These are phyloP conservation scores for Tortrix viridana DNA, from an alignment of 2,888 invertebrate genomes.

Conservation along the genomic window DNA sequence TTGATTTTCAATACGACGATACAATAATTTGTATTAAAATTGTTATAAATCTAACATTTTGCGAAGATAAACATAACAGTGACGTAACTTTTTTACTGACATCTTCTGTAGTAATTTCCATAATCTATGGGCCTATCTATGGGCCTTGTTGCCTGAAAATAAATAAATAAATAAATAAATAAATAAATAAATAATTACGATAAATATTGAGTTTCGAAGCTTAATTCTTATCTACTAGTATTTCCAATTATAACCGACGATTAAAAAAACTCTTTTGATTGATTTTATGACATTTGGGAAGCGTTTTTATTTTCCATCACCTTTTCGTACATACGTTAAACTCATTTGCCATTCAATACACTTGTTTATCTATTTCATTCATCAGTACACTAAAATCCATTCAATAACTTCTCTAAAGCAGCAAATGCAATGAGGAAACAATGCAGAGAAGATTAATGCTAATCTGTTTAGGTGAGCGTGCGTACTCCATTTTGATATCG, in stretches of 20 bases:
- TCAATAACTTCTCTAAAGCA: conserved; percentile 23
- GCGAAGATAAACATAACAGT: conserved; percentile 37
- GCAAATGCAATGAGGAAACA: conserved; percentile 38
- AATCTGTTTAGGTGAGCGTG: conserved; percentile 35
- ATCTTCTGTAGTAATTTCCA: conserved; percentile 9
- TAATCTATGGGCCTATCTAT: no score
- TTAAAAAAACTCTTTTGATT: not conserved
- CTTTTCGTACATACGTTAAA: not conserved
- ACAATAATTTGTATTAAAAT: conserved; percentile 41
- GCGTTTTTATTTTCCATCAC: not conserved
- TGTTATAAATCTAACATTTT: conserved; percentile 43
- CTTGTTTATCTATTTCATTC: conserved; percentile 7
- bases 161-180: no score
- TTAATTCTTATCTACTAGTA: no score
- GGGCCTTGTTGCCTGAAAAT: no score
- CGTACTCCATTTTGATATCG: conserved; percentile 39
- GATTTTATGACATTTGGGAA: not conserved
- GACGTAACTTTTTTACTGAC: conserved; percentile 22
- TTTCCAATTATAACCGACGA: no score
- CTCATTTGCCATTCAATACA: not conserved
- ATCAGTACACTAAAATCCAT: conserved; percentile 22
- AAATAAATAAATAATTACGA: no score
- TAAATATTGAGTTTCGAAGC: no score
- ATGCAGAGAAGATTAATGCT: conserved; percentile 33
- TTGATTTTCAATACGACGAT: conserved; percentile 14